phyloP scores from a whole-genome alignment of 2,113 vertebrate species.

The Cyprinus carpio region DNA sequence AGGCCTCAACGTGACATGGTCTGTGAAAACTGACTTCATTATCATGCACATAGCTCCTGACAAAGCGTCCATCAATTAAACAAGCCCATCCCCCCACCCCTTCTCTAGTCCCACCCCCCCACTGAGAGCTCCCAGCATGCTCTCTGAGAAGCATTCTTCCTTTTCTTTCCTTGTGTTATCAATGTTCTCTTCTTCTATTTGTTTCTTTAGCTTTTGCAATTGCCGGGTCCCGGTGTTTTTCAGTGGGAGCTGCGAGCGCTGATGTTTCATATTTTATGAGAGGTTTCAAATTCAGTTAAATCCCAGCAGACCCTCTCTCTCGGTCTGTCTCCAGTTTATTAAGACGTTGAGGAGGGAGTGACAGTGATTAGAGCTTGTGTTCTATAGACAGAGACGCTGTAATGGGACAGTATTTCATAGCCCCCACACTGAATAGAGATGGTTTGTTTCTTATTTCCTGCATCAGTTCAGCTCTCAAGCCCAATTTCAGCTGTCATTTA shows the following conservation, averaged over 20 bases:
- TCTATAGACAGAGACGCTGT: slow-evolving; percentile 23
- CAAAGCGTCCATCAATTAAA: slow-evolving; percentile 45
- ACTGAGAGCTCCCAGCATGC: slow-evolving; percentile 45
- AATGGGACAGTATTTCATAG: slow-evolving; percentile 37
- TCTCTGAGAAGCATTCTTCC: slow-evolving; percentile 43
- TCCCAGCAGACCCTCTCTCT: slow-evolving; percentile 31
- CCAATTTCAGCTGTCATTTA: slow-evolving; percentile 34
- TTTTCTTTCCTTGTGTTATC: slow-evolving; percentile 37
- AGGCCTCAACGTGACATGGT: neutral
- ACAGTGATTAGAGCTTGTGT: slow-evolving; percentile 38
- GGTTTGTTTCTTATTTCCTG: slow-evolving; percentile 41
- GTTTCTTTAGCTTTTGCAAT: slow-evolving; percentile 32
- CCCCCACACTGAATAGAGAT: slow-evolving; percentile 29
- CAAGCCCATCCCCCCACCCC: slow-evolving; percentile 19
- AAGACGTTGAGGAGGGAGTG: slow-evolving; percentile 30
- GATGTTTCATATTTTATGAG: slow-evolving; percentile 32
- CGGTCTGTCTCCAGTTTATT: slow-evolving; percentile 23
- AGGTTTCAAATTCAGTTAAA: slow-evolving; percentile 7
- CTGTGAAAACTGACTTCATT: slow-evolving; percentile 36
- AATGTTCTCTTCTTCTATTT: slow-evolving; percentile 39
- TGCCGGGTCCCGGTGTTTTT: neutral
- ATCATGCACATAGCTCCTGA: slow-evolving; percentile 28
- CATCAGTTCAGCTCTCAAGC: slow-evolving; percentile 24
- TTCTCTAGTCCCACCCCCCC: slow-evolving; percentile 30
- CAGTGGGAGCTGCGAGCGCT: neutral